Conservation (phyloP, 2,888 invertebrate species). For the Pyrrhosoma nymphula region DNA sequence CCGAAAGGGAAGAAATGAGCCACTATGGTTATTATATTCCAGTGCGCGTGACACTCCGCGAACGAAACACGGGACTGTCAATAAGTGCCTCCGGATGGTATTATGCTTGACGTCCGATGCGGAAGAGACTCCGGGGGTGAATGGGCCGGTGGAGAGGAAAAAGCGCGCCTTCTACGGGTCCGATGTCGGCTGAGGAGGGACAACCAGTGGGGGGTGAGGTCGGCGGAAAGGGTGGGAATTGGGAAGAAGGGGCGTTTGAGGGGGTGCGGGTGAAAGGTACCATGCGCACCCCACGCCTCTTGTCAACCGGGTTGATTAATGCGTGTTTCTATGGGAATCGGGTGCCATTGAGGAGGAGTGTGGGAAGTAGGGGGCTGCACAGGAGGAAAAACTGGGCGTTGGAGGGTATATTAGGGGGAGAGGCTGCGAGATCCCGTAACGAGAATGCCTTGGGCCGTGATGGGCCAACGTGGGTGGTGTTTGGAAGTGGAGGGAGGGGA, state of each 20-base stretch:
- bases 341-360: constrained; percentile 34
- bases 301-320: constrained; percentile 60
- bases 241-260: not conserved
- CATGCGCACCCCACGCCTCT: not conserved
- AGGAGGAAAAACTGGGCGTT: not conserved
- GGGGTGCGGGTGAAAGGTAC: not conserved
- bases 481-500: not conserved
- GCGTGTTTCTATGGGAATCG: constrained; percentile 50
- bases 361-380: not conserved
- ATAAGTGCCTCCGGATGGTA: constrained; percentile 27
- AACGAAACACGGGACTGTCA: constrained; percentile 14
- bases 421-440: not conserved
- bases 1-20: not conserved
- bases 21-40: constrained; percentile 38
- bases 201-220: no score
- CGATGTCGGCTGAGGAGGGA: not conserved
- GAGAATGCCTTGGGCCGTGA: not conserved
- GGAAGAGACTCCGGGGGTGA: not conserved
- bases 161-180: not conserved
- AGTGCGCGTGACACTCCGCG: not conserved
- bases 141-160: constrained; percentile 26
- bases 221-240: not conserved
- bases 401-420: not conserved
- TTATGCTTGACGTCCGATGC: constrained; percentile 34
- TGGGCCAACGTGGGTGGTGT: not conserved